These are phyloP conservation scores for Bombus cullumanus DNA, from an alignment of 1,140 invertebrate genomes.

Conservation along the genomic window DNA sequence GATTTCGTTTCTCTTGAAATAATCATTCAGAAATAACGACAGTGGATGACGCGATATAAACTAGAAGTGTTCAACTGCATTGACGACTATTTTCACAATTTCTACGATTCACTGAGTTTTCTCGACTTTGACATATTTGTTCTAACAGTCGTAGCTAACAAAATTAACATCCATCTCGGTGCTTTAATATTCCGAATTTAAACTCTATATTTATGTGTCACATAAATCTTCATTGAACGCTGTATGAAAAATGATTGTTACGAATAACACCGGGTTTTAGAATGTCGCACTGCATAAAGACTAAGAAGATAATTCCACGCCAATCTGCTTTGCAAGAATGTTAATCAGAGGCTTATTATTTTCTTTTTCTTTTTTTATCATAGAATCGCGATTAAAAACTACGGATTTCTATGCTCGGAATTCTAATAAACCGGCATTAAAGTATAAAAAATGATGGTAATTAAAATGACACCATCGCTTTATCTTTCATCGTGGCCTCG, in stretches of 20 bases:
- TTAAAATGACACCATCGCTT: slow-evolving; percentile 23
- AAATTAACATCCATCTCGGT: neutral
- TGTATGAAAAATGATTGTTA: neutral
- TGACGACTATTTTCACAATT: neutral
- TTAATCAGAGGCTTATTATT: neutral
- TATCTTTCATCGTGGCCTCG: slow-evolving; percentile 29
- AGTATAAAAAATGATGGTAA: slow-evolving; percentile 19
- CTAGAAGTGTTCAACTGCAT: neutral
- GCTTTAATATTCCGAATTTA: neutral
- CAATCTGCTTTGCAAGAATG: neutral
- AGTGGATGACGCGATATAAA: neutral
- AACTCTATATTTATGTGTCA: neutral
- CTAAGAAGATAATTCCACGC: neutral
- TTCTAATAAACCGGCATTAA: slow-evolving; percentile 1
- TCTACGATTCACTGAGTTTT: neutral
- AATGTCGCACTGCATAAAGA: neutral
- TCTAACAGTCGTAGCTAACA: neutral
- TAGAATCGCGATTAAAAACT: neutral
- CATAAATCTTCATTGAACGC: neutral
- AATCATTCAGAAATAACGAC: neutral
- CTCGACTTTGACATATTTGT: neutral
- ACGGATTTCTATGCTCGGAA: neutral
- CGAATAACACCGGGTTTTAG: neutral
- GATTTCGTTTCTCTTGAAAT: neutral
- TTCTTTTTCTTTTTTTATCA: neutral